These are phyloP conservation scores for Drosophila pectinifera DNA, from an alignment of 1,140 invertebrate species.

Conservation along the genomic window DNA sequence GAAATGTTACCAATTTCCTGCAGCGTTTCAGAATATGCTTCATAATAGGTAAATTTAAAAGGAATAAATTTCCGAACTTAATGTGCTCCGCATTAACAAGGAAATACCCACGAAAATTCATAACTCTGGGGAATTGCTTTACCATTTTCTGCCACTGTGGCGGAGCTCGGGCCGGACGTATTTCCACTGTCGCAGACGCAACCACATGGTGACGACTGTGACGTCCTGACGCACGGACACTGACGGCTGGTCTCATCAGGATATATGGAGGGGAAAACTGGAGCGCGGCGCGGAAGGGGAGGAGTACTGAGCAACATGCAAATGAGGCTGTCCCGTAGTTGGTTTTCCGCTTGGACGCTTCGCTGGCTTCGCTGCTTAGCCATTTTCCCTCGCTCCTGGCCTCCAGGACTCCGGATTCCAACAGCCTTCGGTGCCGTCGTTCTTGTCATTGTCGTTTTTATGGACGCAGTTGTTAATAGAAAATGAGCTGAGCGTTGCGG, in stretches of 20 bases:
- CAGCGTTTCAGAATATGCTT: neutral
- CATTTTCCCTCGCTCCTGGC: conserved; percentile 19
- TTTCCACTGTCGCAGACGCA: conserved; percentile 76
- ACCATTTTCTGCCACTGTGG: conserved; percentile 48
- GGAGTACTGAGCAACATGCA: conserved; percentile 58
- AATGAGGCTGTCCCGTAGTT: conserved; percentile 81
- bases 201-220: conserved; percentile 81
- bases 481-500: conserved; percentile 76
- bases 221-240: conserved; percentile 70
- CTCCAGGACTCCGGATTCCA: conserved; percentile 15
- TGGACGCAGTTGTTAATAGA: conserved; percentile 82
- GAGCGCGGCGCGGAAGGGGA: conserved; percentile 1
- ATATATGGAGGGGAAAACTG: conserved; percentile 24
- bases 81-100: conserved; percentile 12
- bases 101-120: conserved; percentile 4
- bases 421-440: conserved; percentile 16
- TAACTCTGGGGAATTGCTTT: conserved; percentile 10
- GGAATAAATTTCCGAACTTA: neutral
- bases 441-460: conserved; percentile 69
- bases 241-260: conserved; percentile 61
- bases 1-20: neutral
- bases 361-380: conserved; percentile 66
- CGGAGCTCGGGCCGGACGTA: conserved; percentile 23
- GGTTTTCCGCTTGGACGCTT: conserved; percentile 82
- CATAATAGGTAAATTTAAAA: neutral